Base-by-base conservation (phyloP, 1,140 invertebrate species). In the Pseudobourletiella spinata region DNA sequence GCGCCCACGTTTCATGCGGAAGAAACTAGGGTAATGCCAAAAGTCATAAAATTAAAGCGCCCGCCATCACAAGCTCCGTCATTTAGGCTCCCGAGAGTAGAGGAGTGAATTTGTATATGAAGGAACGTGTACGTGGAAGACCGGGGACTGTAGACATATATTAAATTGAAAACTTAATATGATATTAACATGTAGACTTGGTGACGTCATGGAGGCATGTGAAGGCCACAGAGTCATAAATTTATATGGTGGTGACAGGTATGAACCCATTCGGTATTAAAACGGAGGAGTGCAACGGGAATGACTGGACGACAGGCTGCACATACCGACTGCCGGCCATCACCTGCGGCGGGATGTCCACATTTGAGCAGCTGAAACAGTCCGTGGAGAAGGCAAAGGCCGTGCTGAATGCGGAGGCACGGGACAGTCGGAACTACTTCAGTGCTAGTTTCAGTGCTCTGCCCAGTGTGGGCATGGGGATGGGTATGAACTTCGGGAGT, bases 371-470 rank as follows among this genome's bases (percentile, higher is more conserved):
- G 72, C 78, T 90, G 20, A 91, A 90, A 70, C 88, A 91, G 71
- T 89, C 86, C 69, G 87, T 90, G 25, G 88, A 90, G 72, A 90
- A 90, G 73, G 88, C 88, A 14, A 91, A 91, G 73, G 88, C 88
- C 6, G 88, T 87, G 0, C 76, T 90, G 20, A 70, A 44, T 57
- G 70, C 66, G 2, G 64, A 66, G 46, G 67, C 65, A 15, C 59
- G 67, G 28, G 65, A 66, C 30, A 62, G 43, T 20, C 18, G 65
- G 24, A 69, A 69, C 55, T 69, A 69, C 56, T 69, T 69, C 44
- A 66, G 67, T 64, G 67, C 67, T 32, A 66, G 67, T 64, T 69
- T 69, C 56, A 61, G 57, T 61, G 59, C 67, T 42, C 58, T 68
- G 26, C 63, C 67, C n/a, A 60, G 54, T 63, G 55, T 68, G 22